Evolutionary conservation across 2,113 vertebrate species (phyloP).

Genomic region (Toxotes jaculatrix): DNA sequence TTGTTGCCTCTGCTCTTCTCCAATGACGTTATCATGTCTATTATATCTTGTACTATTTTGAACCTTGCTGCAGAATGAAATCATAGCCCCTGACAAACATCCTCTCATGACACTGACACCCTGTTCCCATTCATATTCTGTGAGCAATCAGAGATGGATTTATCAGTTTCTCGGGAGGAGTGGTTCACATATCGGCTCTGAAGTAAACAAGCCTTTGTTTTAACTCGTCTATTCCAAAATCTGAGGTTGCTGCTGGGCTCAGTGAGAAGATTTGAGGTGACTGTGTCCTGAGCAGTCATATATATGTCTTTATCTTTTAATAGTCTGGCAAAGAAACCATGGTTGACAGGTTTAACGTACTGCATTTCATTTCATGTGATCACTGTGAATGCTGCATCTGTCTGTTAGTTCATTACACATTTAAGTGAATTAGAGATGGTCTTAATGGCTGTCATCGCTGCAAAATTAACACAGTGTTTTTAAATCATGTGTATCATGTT

Average conservation of each 20-base stretch:
- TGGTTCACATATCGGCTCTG: conserved; percentile 3
- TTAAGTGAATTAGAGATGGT: conserved; percentile 35
- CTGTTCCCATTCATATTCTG: conserved; percentile 23
- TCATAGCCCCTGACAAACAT: conserved; percentile 40
- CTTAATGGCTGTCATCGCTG: conserved; percentile 1
- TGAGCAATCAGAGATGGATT: conserved; percentile 46
- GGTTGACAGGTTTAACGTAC: conserved; percentile 31
- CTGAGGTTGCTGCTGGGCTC: conserved; percentile 4
- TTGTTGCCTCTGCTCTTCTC: conserved; percentile 3
- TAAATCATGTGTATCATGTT: neutral
- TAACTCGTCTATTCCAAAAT: neutral
- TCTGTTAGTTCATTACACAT: conserved; percentile 34
- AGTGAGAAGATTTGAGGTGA: conserved; percentile 23
- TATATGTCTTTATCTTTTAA: conserved; percentile 26
- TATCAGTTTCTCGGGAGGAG: conserved; percentile 10
- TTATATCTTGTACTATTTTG: conserved; percentile 35
- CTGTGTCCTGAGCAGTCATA: conserved; percentile 31
- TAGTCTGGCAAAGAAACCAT: neutral
- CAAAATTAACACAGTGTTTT: neutral
- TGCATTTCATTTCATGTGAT: conserved; percentile 33
- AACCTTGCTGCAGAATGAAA: conserved; percentile 35
- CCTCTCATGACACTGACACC: conserved; percentile 29
- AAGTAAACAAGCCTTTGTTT: conserved; percentile 36
- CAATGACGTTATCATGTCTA: conserved; percentile 38
- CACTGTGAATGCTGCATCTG: conserved; percentile 27